Conservation (phyloP, 2,113 vertebrate genomes). For the Paratilapia polleni region DNA sequence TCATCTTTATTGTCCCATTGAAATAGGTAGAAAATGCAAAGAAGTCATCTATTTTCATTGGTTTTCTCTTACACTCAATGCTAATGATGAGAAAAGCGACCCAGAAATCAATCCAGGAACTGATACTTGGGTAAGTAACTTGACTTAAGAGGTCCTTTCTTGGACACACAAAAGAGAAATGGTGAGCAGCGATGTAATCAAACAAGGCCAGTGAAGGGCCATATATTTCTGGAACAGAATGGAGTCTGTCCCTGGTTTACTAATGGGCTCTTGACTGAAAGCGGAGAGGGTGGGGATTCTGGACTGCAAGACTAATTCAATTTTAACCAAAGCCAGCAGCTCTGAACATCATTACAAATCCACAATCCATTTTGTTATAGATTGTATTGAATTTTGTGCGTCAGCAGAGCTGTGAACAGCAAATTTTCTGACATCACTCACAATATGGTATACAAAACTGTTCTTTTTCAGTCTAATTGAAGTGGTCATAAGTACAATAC, state of each 20-base stretch:
- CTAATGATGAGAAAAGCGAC: slow-evolving; percentile 45
- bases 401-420: not conserved
- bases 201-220: slow-evolving; percentile 66
- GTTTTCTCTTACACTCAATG: slow-evolving; percentile 23
- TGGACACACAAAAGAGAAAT: slow-evolving; percentile 61
- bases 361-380: slow-evolving; percentile 21
- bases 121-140: slow-evolving; percentile 48
- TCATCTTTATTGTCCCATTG: not conserved
- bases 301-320: slow-evolving; percentile 49
- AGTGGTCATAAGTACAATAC: not conserved
- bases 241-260: slow-evolving; percentile 67
- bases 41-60: slow-evolving; percentile 7
- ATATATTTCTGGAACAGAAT: slow-evolving; percentile 64
- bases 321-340: slow-evolving; percentile 45
- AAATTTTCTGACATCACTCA: not conserved
- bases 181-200: slow-evolving; percentile 65
- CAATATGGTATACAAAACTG: not conserved
- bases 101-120: slow-evolving; percentile 43
- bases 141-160: slow-evolving; percentile 52
- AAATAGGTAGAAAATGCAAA: slow-evolving; percentile 18
- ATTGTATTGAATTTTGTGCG: slow-evolving; percentile 17
- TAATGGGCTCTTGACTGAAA: slow-evolving; percentile 68
- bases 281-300: slow-evolving; percentile 17
- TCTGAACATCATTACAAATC: slow-evolving; percentile 31
- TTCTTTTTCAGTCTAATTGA: not conserved